These are phyloP conservation scores for Melipona quadrifasciata DNA, from an alignment of 1,140 invertebrate species.

Conservation along the genomic window DNA sequence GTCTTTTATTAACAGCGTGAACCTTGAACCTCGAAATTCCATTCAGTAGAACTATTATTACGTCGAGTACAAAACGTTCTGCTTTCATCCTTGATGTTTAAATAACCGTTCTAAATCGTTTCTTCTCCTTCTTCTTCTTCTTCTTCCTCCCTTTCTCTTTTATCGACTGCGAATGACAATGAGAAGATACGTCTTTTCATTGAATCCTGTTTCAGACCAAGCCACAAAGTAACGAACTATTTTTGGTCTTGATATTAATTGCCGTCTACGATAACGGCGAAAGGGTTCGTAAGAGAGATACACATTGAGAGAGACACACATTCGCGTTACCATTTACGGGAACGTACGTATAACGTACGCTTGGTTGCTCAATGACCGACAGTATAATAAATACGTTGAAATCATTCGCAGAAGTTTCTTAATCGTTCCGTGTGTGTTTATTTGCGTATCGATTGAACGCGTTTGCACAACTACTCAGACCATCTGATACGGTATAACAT, in stretches of 20 bases:
- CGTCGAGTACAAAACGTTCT: not conserved
- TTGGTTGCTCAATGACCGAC: not conserved
- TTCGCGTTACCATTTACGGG: constrained; percentile 30
- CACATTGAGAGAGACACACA: not conserved
- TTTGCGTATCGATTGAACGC: not conserved
- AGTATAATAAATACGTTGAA: not conserved
- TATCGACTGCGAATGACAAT: not conserved
- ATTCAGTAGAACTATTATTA: not conserved
- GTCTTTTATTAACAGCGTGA: not conserved
- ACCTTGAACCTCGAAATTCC: not conserved
- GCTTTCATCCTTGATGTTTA: not conserved
- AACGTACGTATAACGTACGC: not conserved
- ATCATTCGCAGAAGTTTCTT: constrained; percentile 5
- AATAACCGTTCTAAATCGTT: not conserved
- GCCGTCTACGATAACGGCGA: constrained; percentile 7
- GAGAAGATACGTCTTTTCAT: not conserved
- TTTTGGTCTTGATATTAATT: constrained; percentile 16
- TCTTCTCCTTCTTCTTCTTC: not conserved
- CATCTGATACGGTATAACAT: not conserved
- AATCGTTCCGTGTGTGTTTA: not conserved
- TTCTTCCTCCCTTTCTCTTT: not conserved
- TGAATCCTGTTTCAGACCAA: not conserved
- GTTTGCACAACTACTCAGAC: not conserved
- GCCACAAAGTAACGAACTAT: not conserved
- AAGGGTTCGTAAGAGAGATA: not conserved